Base-by-base conservation (phyloP, 1,140 invertebrate genomes). In the Potamilus streckersoni region DNA sequence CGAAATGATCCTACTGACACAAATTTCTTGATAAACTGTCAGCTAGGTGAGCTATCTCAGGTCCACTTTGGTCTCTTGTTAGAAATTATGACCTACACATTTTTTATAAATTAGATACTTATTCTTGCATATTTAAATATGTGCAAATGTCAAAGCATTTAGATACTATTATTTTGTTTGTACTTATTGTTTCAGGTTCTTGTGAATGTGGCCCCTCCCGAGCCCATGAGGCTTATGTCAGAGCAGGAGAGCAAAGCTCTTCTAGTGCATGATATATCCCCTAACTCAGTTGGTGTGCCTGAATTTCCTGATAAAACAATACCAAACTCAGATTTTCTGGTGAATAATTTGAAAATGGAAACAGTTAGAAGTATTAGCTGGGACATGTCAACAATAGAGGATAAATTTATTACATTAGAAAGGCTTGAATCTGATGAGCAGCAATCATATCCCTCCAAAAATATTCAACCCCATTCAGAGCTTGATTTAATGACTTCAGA, bases 201-300 rank as follows among this genome's bases (percentile, higher is more conserved):
- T 6, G 69, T 76, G 69, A 76, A 76, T 71, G 74, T 76, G 20
- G 74, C 74, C 8, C 74, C 74, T 27, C 74, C 74, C 14, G 71
- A 76, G 56, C 74, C 74, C 16, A 76, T 69, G 59, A 60, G 74
- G 55, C 60, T 71, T 58, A 38, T 76, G 69, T 27, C 74, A n/a
- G 74, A 76, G 55, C 17, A n/a, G 61, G 74, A 76, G 74, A 64
- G 74, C 56, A 76, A 62, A 11, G 74, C 62, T 14, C 56, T 76
- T 31, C 69, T 76, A 57, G 59, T 58, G n/a, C 74, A 76, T 56
- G 74, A 76, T 17, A 71, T 27, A 16, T 76, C 68, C 20, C 69
- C 74, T 66, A 69, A 61, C 2, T 58, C 67, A 62, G 62, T 61
- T 62, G 61, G 57, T 17, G 23, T 56, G 64, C 67, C 57, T 8